phyloP scores from a whole-genome alignment of 2,888 invertebrate species.

The Pilophorus perplexus region DNA sequence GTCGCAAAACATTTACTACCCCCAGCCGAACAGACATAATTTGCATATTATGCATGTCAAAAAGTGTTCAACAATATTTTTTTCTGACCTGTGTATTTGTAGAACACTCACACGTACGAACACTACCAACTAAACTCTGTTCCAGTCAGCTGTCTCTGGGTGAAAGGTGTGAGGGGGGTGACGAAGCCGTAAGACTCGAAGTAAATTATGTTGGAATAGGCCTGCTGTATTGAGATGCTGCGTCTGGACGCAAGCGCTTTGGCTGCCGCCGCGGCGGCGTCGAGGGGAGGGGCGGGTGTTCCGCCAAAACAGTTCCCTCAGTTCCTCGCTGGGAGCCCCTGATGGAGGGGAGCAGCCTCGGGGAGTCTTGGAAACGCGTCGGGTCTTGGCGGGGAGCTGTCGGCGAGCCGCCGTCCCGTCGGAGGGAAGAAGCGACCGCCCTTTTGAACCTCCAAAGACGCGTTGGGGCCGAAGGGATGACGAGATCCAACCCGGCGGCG shows the following conservation, averaged over 20 bases:
- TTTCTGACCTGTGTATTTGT: too few species aligned
- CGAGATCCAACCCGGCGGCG: conserved; percentile 24
- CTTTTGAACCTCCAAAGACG: conserved; percentile 69
- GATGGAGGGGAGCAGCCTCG: conserved; percentile 36
- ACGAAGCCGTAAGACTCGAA: too few species aligned
- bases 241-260: conserved; percentile 21
- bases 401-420: conserved; percentile 62
- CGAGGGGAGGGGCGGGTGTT: background rate
- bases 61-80: too few species aligned
- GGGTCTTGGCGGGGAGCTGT: conserved; percentile 51
- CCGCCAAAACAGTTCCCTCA: conserved; percentile 1
- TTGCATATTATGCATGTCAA: too few species aligned
- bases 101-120: too few species aligned
- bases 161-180: too few species aligned
- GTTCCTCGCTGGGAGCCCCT: conserved; percentile 11
- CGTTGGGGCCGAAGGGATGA: conserved; percentile 53
- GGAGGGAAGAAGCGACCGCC: conserved; percentile 67
- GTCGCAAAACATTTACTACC: too few species aligned
- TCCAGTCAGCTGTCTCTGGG: too few species aligned
- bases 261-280: background rate
- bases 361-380: conserved; percentile 35
- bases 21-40: too few species aligned
- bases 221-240: conserved; percentile 9
- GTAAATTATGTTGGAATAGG: background rate
- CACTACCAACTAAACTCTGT: too few species aligned